Percentiles rank a stretch among this genome's conserved stretches.
Conservation (phyloP, 2,113 vertebrate species). For the Chauna torquata region DNA sequence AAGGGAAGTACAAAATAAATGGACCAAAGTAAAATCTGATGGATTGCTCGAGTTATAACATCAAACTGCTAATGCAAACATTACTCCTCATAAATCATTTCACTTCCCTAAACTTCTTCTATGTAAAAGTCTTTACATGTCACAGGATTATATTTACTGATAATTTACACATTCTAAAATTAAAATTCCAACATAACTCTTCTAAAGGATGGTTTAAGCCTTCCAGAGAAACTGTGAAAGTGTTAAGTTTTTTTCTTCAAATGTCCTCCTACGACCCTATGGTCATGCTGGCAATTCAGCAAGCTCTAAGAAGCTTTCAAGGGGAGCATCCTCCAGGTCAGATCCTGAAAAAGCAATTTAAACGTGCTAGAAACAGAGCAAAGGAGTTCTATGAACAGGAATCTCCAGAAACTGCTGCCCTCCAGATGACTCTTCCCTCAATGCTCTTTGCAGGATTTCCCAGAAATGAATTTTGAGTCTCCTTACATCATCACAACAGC, state of each 20-base stretch:
- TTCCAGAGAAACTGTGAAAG: neutral
- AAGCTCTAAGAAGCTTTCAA: neutral
- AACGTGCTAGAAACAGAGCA: neutral
- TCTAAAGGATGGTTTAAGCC: neutral
- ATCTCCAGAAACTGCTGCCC: neutral
- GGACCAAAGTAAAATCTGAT: constrained; percentile 58
- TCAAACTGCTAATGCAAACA: constrained; percentile 32
- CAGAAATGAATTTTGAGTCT: neutral
- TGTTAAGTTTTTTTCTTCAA: neutral
- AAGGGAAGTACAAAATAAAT: constrained; percentile 58
- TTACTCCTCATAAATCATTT: constrained; percentile 48
- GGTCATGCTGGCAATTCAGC: neutral
- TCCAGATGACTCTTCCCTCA: neutral
- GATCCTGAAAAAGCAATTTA: neutral
- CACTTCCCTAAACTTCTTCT: neutral
- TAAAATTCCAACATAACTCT: neutral
- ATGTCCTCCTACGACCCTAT: neutral
- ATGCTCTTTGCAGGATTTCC: neutral
- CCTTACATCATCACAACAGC: neutral
- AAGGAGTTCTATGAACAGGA: neutral
- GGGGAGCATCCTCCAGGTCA: neutral
- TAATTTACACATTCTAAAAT: neutral
- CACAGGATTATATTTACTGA: neutral
- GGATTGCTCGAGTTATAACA: constrained; percentile 44
- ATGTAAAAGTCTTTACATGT: neutral